A percentile compares a stretch with the other conserved stretches of the same genome.
Conservation (phyloP, 1,140 invertebrate species). For the Drosophila nebulosa region DNA sequence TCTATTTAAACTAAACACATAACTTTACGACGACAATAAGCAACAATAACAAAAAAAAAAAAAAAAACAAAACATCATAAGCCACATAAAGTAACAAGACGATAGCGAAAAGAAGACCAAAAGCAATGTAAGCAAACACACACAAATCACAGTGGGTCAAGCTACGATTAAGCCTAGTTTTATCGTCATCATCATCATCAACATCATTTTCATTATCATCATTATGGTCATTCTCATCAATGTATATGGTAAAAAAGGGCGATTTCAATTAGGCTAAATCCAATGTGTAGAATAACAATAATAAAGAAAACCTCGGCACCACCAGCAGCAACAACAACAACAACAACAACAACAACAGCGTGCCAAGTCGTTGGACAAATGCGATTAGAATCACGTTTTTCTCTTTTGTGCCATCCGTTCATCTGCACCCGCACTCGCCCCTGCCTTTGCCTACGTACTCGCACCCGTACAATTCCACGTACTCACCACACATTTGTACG, state of each 20-base stretch:
- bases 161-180: constrained; percentile 47
- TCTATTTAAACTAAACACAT: not conserved
- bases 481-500: not conserved
- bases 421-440: constrained; percentile 22
- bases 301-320: constrained; percentile 26
- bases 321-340: constrained; percentile 10
- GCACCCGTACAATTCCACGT: not conserved
- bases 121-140: constrained; percentile 60
- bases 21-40: constrained; percentile 53
- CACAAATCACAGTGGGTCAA: constrained; percentile 37
- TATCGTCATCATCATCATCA: not conserved
- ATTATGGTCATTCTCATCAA: not conserved
- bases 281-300: constrained; percentile 17
- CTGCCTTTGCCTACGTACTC: no score
- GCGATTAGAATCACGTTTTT: constrained; percentile 69
- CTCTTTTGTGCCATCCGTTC: constrained; percentile 11
- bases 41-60: constrained; percentile 38
- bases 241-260: not conserved
- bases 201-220: not conserved
- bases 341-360: constrained; percentile 13
- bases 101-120: constrained; percentile 61
- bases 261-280: constrained; percentile 7
- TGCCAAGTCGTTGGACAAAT: constrained; percentile 46
- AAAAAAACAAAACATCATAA: not conserved
- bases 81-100: constrained; percentile 25